Conservation (phyloP, 2,797 vertebrate genomes). For the Sebastes itinus region DNA sequence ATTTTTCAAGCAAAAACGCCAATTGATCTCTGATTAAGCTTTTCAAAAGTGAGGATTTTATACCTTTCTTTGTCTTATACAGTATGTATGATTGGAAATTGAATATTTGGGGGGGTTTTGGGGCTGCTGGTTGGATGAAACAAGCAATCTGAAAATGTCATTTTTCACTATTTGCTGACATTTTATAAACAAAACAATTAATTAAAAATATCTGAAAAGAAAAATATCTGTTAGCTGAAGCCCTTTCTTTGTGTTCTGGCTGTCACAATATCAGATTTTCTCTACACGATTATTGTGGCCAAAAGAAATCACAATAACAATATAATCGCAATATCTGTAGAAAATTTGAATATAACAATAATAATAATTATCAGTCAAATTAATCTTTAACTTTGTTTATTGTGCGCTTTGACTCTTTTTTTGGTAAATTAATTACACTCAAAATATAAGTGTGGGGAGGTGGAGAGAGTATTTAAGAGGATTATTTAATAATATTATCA, state of each 20-base stretch:
- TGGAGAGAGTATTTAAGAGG: no score
- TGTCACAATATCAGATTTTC: not conserved
- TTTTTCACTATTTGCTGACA: not conserved
- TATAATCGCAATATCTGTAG: not conserved
- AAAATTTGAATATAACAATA: no score
- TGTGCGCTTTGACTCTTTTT: no score
- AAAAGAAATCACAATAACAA: not conserved
- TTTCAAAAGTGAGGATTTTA: not conserved
- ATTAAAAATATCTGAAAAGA: not conserved
- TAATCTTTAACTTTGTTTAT: no score
- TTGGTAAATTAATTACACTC: no score
- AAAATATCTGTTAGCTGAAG: not conserved
- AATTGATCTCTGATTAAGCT: not conserved
- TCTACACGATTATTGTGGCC: not conserved
- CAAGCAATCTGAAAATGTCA: rapidly evolving
- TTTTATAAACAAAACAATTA: not conserved
- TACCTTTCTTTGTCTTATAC: not conserved
- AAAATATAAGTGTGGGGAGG: no score
- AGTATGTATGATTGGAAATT: not conserved
- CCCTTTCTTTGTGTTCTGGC: not conserved
- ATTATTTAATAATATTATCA: no score
- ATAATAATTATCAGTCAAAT: no score
- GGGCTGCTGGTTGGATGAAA: not conserved
- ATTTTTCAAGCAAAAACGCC: not conserved
- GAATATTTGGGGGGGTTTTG: not conserved